Percentiles rank a stretch among this genome's conserved stretches.
These are phyloP conservation scores for Desmophyllum pertusum DNA, from an alignment of 92 coral and sea anemone species.

Conservation along the genomic window DNA sequence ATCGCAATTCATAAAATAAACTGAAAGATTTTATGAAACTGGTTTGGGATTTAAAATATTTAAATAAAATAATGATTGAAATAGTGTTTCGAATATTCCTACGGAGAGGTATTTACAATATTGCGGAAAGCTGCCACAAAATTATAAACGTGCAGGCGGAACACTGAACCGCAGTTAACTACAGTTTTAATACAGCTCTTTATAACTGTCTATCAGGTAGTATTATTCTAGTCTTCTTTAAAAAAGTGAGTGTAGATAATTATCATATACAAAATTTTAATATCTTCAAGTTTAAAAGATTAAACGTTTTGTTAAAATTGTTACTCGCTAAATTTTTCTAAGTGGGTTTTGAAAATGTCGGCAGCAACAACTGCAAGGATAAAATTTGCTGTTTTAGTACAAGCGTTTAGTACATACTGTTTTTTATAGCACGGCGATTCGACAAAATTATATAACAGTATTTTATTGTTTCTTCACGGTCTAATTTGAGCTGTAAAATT, in stretches of 20 bases:
- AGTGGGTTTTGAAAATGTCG: background rate
- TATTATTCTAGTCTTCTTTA: background rate
- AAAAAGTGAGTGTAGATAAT: conserved; percentile 26
- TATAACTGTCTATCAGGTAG: conserved; percentile 17
- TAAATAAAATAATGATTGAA: background rate
- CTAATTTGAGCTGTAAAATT: background rate
- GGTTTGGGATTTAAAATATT: background rate
- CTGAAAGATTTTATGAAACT: background rate
- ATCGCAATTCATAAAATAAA: background rate
- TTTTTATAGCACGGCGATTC: background rate
- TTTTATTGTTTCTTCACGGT: background rate
- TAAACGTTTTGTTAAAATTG: background rate
- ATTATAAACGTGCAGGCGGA: background rate
- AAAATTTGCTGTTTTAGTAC: too few relatives aligned
- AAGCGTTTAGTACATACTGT: too few relatives aligned
- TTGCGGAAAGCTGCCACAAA: background rate
- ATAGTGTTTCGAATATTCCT: background rate
- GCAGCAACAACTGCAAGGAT: too few relatives aligned
- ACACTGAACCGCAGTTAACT: background rate
- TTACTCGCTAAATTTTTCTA: background rate
- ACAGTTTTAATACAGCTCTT: background rate
- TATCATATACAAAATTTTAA: conserved; percentile 2
- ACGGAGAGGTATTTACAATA: background rate
- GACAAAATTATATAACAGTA: background rate
- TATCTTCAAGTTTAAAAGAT: conserved; percentile 13